Conservation (phyloP, 2,113 vertebrate genomes). For the Aptenodytes forsteri region DNA sequence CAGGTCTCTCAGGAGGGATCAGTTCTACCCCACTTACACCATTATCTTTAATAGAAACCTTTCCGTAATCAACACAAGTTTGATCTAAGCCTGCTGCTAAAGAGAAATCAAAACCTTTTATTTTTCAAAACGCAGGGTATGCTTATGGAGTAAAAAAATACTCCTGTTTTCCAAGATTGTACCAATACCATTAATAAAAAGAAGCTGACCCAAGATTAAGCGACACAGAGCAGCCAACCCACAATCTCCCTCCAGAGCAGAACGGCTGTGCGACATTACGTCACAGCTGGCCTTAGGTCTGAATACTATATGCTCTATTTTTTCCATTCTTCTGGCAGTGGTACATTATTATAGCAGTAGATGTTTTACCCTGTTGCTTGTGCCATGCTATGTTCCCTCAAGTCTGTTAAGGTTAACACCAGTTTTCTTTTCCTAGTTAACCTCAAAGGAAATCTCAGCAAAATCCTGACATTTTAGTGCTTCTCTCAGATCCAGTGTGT, state of each 20-base stretch:
- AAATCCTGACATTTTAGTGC: neutral
- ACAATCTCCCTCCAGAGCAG: neutral
- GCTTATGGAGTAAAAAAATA: neutral
- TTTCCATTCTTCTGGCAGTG: neutral
- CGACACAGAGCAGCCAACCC: neutral
- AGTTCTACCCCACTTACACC: neutral
- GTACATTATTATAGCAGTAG: neutral
- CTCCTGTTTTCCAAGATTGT: neutral
- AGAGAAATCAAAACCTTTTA: neutral
- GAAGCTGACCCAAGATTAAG: neutral
- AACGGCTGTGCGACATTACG: rapidly evolving
- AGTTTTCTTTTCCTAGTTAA: neutral
- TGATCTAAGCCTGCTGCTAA: neutral
- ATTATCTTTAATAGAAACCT: neutral
- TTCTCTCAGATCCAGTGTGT: neutral
- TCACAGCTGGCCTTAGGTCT: neutral
- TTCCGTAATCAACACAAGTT: neutral
- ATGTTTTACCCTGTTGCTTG: neutral
- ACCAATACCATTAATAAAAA: neutral
- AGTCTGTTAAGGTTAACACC: neutral
- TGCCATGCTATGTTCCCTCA: neutral
- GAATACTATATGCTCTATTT: neutral
- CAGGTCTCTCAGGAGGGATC: neutral
- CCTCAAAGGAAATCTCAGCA: neutral
- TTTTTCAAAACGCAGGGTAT: neutral